Evolutionary conservation across 2,797 vertebrate genomes (phyloP), one percentile per base, ranked within the genome.

Genomic region (Esox lucius): DNA sequence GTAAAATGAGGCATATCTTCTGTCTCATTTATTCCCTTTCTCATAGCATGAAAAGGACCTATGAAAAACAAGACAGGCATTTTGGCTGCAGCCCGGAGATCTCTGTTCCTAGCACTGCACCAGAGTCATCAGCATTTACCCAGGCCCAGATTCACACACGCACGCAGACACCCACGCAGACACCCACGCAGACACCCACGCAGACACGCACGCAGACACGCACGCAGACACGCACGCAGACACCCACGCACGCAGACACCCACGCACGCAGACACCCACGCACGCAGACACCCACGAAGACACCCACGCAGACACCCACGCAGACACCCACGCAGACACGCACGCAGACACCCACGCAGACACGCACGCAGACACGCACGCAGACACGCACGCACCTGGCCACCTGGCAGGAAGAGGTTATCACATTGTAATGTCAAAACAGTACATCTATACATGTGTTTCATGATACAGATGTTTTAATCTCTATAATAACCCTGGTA

Each of bases 401-500:
- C n/a, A 66, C 24, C 17, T 19, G 16, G 59, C 11, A 62, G 24
- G 9, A 9, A 24, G 11, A 26, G 24, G 24, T 64, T 64, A 15
- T 24, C 62, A 26, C 24, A 62, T 53, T 35, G 59, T n/a, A 69
- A n/a, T 26, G 35, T 65, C 48, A 69, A 22, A 39, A 65, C 59
- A 19, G 15, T 35, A 59, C 35, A 39, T 39, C 35, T 51, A 71
- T 24, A 26, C 49, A 49, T 8, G 51, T 53, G 80, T 88, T 91
- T 89, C 85, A 78, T 85, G 89, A 91, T 86, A 89, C 90, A 91
- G 87, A 91, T 90, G 86, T 83, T 90, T 86, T 76, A 76, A 26
- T 22, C 48, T 61, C 26, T 77, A 76, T 39, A 39, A 61, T 74
- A 2, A 78, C 77, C 69, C 70, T 42, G 12, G 48, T 70, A 61